A percentile compares a stretch with the other conserved stretches of the same genome.
These are phyloP conservation scores for Drosophila persimilis DNA, from an alignment of 1,140 invertebrate genomes.

Conservation along the genomic window DNA sequence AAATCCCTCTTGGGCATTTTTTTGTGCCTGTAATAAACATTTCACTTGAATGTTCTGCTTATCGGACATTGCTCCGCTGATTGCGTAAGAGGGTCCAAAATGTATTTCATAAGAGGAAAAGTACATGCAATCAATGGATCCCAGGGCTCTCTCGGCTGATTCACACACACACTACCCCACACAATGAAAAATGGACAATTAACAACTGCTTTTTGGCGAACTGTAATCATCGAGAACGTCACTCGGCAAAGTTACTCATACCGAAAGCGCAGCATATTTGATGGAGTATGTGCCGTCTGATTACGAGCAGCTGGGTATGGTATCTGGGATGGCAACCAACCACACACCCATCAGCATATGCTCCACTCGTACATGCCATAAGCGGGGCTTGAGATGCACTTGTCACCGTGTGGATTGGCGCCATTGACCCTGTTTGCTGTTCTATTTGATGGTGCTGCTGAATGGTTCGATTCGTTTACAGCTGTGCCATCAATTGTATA, in stretches of 20 bases:
- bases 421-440: slow-evolving; percentile 35
- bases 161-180: slow-evolving; percentile 41
- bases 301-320: too few relatives aligned
- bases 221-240: slow-evolving; percentile 39
- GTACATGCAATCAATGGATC: neutral
- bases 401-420: slow-evolving; percentile 23
- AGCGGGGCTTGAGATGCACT: slow-evolving; percentile 19
- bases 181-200: slow-evolving; percentile 58
- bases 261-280: too few relatives aligned
- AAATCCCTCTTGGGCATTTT: neutral
- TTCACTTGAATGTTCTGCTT: slow-evolving; percentile 8
- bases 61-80: slow-evolving; percentile 31
- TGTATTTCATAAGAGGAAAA: slow-evolving; percentile 27
- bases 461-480: slow-evolving; percentile 30
- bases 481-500: slow-evolving; percentile 24
- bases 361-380: neutral
- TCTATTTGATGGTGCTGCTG: slow-evolving; percentile 9
- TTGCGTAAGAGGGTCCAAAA: slow-evolving; percentile 21
- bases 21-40: neutral
- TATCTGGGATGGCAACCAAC: too few relatives aligned
- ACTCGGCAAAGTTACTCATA: too few relatives aligned
- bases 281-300: too few relatives aligned
- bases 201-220: slow-evolving; percentile 50
- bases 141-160: slow-evolving; percentile 40
- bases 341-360: neutral